phyloP scores from a whole-genome alignment of 1,140 invertebrate species.

The Dendrolimus punctatus region DNA sequence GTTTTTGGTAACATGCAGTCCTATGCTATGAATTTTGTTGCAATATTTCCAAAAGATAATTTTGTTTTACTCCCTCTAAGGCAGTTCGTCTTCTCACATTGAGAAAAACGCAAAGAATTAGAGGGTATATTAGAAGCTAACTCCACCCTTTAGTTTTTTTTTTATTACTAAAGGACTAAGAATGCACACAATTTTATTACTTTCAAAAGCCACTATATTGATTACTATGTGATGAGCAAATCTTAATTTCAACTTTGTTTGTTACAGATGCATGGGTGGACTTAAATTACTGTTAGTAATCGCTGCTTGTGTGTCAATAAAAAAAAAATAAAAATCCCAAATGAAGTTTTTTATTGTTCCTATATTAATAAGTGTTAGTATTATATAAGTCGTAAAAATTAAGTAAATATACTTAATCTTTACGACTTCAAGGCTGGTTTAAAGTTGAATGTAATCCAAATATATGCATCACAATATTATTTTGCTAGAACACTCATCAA shows the following conservation, averaged over 20 bases:
- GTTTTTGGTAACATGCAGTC: no score
- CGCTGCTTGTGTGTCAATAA: conserved; percentile 32
- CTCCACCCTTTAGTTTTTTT: conserved; percentile 43
- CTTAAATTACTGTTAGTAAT: conserved; percentile 16
- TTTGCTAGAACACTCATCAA: no score
- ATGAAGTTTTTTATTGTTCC: no score
- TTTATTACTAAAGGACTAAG: conserved; percentile 37
- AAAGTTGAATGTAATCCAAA: no score
- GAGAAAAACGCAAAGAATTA: conserved; percentile 53
- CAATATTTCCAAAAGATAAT: no score
- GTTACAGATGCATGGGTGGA: conserved; percentile 34
- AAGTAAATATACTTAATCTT: no score
- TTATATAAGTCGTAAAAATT: no score
- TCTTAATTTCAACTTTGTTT: conserved; percentile 10
- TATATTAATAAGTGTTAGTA: no score
- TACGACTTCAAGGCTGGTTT: no score
- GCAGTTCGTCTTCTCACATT: conserved; percentile 46
- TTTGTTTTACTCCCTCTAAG: conserved; percentile 30
- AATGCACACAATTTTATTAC: conserved; percentile 22
- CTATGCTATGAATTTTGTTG: no score
- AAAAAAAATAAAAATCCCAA: conserved; percentile 32
- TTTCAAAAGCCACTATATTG: not conserved
- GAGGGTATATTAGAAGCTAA: conserved; percentile 44
- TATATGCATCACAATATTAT: no score
- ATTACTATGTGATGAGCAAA: conserved; percentile 3